Conservation (phyloP, 1,140 invertebrate genomes). For the Cotesia glomerata region DNA sequence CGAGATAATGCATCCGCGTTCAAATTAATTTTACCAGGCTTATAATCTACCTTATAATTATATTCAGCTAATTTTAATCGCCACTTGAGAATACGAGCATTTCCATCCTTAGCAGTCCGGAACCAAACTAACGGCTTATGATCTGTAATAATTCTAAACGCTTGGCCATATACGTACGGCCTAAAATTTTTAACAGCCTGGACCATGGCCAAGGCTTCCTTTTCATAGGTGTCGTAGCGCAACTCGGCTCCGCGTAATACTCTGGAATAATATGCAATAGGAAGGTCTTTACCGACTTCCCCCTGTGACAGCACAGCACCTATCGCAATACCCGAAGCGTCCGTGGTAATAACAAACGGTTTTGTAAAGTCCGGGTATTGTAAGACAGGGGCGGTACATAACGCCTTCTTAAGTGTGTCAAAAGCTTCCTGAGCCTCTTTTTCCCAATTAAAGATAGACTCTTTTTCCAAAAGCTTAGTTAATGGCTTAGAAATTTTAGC, state of each 20-base stretch:
- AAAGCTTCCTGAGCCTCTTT: background rate
- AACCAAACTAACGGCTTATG: too few species aligned
- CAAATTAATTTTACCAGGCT: slow-evolving; percentile 50
- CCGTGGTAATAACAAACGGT: slow-evolving; percentile 35
- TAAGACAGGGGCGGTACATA: background rate
- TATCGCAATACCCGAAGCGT: slow-evolving; percentile 32
- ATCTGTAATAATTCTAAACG: too few species aligned
- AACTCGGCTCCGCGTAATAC: background rate
- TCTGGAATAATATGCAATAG: slow-evolving; percentile 36
- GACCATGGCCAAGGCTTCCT: slow-evolving; percentile 47
- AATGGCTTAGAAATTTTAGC: background rate
- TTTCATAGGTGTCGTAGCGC: slow-evolving; percentile 35
- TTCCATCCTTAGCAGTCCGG: too few species aligned
- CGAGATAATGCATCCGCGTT: slow-evolving; percentile 48
- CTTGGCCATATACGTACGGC: slow-evolving; percentile 50
- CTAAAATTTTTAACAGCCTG: slow-evolving; percentile 55
- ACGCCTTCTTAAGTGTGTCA: background rate
- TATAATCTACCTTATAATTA: too few species aligned
- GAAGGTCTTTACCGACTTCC: slow-evolving; percentile 29
- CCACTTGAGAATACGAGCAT: slow-evolving; percentile 59
- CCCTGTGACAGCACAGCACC: slow-evolving; percentile 36
- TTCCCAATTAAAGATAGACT: background rate
- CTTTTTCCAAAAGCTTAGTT: slow-evolving; percentile 8
- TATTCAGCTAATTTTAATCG: slow-evolving; percentile 50
- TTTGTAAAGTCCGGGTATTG: slow-evolving; percentile 32